These are phyloP conservation scores for Uloborus plumipes DNA, from an alignment of 2,888 invertebrate species.

Conservation along the genomic window DNA sequence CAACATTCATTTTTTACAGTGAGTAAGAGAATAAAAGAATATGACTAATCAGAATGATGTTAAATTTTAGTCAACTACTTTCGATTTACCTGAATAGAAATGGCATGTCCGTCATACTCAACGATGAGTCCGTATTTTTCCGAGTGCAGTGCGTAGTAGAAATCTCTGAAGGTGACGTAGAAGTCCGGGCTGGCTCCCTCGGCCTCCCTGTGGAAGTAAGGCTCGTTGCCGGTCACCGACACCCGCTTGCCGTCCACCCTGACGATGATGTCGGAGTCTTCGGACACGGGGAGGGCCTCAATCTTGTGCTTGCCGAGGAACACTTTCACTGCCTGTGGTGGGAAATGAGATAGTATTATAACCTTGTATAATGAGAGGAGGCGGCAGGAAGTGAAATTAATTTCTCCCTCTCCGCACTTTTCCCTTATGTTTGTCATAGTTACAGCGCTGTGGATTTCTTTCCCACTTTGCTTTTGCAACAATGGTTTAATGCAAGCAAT, in stretches of 20 bases:
- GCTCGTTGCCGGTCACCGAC: conserved; percentile 37
- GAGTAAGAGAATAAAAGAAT: too few relatives aligned
- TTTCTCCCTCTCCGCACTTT: too few relatives aligned
- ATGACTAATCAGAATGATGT: neutral
- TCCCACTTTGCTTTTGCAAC: too few relatives aligned
- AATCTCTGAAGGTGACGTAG: conserved; percentile 43
- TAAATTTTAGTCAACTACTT: neutral
- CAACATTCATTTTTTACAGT: too few relatives aligned
- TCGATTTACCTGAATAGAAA: conserved; percentile 31
- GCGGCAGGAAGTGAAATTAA: too few relatives aligned
- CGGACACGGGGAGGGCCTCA: conserved; percentile 65
- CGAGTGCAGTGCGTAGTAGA: conserved; percentile 59
- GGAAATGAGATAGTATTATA: neutral
- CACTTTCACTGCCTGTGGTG: conserved; percentile 64
- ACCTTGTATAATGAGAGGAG: too few relatives aligned
- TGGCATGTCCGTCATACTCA: conserved; percentile 55
- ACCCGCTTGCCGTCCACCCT: conserved; percentile 54
- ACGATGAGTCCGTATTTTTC: conserved; percentile 59
- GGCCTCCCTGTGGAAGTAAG: conserved; percentile 39
- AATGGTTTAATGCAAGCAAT: too few relatives aligned
- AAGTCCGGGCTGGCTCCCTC: conserved; percentile 25
- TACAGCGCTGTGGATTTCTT: too few relatives aligned
- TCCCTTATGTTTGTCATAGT: too few relatives aligned
- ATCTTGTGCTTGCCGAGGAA: conserved; percentile 66
- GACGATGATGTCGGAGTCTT: conserved; percentile 51